Conservation (phyloP, 2,113 vertebrate species). For the Lontra canadensis region DNA sequence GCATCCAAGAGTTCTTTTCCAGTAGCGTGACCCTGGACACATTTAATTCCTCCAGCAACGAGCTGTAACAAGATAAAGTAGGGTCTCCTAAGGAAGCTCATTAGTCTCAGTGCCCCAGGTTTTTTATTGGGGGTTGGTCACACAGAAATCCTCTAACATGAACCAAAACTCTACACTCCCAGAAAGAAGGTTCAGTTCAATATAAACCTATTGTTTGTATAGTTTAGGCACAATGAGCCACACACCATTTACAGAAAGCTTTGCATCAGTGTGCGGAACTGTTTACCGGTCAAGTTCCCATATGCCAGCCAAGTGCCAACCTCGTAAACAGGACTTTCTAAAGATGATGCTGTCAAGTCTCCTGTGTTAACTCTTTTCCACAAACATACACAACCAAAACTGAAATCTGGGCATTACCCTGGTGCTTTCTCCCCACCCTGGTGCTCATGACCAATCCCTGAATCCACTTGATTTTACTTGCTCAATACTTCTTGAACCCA, state of each 20-base stretch:
- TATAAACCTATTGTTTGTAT: not conserved
- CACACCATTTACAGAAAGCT: not conserved
- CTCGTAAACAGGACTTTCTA: not conserved
- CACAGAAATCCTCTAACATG: not conserved
- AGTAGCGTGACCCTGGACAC: not conserved
- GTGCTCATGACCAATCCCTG: not conserved
- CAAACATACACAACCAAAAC: not conserved
- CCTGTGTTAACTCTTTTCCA: not conserved
- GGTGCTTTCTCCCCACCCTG: not conserved
- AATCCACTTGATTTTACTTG: slow-evolving; percentile 3
- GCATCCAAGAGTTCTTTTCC: not conserved
- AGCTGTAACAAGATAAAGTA: not conserved
- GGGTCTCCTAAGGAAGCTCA: not conserved
- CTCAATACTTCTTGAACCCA: not conserved
- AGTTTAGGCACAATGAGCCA: not conserved
- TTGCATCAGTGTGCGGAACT: not conserved
- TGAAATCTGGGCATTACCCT: not conserved
- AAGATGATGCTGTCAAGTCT: not conserved
- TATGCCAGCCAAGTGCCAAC: not conserved
- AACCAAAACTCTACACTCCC: not conserved
- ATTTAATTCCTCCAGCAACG: not conserved
- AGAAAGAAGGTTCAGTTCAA: not conserved
- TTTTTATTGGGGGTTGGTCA: not conserved
- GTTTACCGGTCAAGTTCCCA: not conserved
- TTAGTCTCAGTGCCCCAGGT: not conserved